These are phyloP conservation scores for Cacoxenus indagator DNA, from an alignment of 2,888 invertebrate genomes.

Conservation along the genomic window DNA sequence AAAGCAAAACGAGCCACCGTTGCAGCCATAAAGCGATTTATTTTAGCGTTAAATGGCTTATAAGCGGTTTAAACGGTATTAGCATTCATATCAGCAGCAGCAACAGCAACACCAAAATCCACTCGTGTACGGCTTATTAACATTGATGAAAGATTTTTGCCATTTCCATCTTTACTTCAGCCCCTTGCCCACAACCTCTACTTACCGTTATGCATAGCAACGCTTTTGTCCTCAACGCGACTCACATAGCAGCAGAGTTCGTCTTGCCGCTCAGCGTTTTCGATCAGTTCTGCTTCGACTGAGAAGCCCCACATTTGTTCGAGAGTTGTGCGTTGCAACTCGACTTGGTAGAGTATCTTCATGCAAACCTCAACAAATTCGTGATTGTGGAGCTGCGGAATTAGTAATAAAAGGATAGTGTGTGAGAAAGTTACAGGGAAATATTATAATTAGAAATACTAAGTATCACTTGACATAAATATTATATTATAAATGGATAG, in stretches of 20 bases:
- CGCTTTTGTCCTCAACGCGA: slow-evolving; percentile 94
- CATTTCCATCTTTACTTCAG: neutral
- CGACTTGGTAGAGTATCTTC: slow-evolving; percentile 96
- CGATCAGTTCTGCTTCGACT: slow-evolving; percentile 96
- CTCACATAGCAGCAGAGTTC: slow-evolving; percentile 98
- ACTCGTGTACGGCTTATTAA: neutral
- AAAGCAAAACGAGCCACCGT: neutral
- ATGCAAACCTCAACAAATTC: slow-evolving; percentile 96
- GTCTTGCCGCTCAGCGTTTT: slow-evolving; percentile 95
- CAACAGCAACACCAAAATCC: neutral
- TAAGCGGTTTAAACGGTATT: slow-evolving; percentile 21
- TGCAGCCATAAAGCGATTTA: neutral
- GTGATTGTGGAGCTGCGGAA: slow-evolving; percentile 86
- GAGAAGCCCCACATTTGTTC: slow-evolving; percentile 99
- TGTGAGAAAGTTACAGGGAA: neutral
- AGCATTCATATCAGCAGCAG: slow-evolving; percentile 2
- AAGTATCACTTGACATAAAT: too few relatives aligned
- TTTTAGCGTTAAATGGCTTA: slow-evolving; percentile 7
- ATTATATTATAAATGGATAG: too few relatives aligned
- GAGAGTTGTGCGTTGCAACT: slow-evolving; percentile 88
- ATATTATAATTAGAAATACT: neutral
- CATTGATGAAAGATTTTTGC: neutral
- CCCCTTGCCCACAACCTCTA: slow-evolving; percentile 32
- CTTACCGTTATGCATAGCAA: slow-evolving; percentile 96
- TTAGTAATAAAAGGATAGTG: neutral